Conservation (phyloP, 2,113 vertebrate genomes). For the Hypocryptadius cinnamomeus region DNA sequence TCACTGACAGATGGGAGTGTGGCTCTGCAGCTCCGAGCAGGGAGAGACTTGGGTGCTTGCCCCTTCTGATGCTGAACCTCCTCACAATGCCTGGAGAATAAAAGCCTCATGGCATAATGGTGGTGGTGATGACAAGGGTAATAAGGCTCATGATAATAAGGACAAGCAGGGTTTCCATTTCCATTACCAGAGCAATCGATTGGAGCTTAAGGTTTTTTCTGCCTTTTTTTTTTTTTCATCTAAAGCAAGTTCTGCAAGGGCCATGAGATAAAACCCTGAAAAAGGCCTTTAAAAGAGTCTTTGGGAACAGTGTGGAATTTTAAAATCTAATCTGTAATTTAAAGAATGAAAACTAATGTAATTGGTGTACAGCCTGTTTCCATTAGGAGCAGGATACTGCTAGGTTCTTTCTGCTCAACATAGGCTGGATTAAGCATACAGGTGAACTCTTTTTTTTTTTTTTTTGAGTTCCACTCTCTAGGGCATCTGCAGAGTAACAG, state of each 20-base stretch:
- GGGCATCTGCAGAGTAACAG: neutral
- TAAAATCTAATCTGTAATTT: constrained; percentile 63
- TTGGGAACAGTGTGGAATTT: constrained; percentile 56
- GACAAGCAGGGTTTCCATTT: constrained; percentile 71
- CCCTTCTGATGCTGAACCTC: neutral
- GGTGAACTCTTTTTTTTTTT: neutral
- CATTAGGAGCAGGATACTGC: constrained; percentile 37
- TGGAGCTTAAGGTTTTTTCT: neutral
- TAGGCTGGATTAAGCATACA: neutral
- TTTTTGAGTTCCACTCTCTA: neutral
- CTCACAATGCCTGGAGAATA: constrained; percentile 29
- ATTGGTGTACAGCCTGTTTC: constrained; percentile 41
- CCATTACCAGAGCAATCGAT: constrained; percentile 69
- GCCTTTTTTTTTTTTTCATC: neutral
- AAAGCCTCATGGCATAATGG: constrained; percentile 57
- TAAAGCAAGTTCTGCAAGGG: constrained; percentile 23
- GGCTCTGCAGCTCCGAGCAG: neutral
- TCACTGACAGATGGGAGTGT: constrained; percentile 25
- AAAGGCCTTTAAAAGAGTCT: constrained; percentile 53
- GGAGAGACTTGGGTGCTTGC: neutral
- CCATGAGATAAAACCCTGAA: constrained; percentile 36
- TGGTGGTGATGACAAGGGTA: constrained; percentile 67
- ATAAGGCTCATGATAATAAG: constrained; percentile 70
- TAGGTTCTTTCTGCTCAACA: neutral
- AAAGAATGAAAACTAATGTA: constrained; percentile 60